phyloP scores from a whole-genome alignment of 2,888 invertebrate species.

The Melipona bicolor region DNA sequence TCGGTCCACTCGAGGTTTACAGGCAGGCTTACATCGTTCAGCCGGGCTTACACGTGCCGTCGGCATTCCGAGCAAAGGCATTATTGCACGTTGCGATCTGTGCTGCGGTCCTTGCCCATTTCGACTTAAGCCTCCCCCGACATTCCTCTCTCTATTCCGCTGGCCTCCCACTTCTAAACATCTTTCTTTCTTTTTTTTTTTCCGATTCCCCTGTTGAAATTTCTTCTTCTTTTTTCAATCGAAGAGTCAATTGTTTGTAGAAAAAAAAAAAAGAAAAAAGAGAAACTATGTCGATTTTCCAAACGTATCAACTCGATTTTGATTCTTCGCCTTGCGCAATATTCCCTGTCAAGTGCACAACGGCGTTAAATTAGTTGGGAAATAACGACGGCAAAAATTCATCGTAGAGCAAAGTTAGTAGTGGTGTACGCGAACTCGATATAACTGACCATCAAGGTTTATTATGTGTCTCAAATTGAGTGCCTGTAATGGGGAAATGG shows the following conservation, averaged over 20 bases:
- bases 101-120: conserved; percentile 53
- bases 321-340: background rate
- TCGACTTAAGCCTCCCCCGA: conserved; percentile 52
- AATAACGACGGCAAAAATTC: background rate
- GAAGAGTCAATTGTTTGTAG: background rate
- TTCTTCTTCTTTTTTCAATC: too few species aligned
- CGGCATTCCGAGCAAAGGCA: conserved; percentile 57
- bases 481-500: background rate
- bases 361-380: background rate
- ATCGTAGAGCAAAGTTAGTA: background rate
- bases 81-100: conserved; percentile 64
- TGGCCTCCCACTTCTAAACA: conserved; percentile 2
- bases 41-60: conserved; percentile 64
- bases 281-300: too few species aligned
- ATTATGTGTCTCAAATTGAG: background rate
- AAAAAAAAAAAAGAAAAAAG: too few species aligned
- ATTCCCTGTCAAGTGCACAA: background rate
- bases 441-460: background rate
- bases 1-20: conserved; percentile 75
- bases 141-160: conserved; percentile 43
- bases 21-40: conserved; percentile 71
- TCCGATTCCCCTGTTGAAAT: background rate
- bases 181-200: background rate
- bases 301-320: background rate
- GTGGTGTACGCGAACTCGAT: background rate